phyloP scores from a whole-genome alignment of 2,797 vertebrate species.

The Catharus ustulatus region DNA sequence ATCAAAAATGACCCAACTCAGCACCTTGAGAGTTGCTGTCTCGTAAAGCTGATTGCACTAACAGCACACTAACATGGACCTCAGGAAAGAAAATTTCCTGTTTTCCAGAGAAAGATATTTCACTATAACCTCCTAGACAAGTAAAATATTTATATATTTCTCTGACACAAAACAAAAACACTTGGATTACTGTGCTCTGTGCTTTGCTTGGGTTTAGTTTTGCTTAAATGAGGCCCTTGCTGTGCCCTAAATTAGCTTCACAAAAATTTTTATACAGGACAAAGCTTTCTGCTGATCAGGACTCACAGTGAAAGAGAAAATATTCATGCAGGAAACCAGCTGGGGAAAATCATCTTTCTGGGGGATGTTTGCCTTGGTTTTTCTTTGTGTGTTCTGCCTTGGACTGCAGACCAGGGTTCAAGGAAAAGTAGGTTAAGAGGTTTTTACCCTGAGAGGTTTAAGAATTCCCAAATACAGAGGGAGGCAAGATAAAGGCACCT shows the following conservation, averaged over 20 bases:
- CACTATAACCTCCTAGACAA: background rate
- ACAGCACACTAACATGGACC: background rate
- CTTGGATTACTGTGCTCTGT: background rate
- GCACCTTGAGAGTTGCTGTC: background rate
- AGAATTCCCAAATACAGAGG: background rate
- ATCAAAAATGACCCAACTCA: background rate
- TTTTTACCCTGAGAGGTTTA: background rate
- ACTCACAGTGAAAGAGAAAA: background rate
- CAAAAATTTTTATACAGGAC: background rate
- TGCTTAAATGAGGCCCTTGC: background rate
- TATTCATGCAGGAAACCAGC: background rate
- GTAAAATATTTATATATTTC: background rate
- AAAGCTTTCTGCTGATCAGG: conserved; percentile 6
- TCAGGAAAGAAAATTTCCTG: background rate
- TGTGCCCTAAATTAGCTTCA: background rate
- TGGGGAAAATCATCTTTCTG: background rate
- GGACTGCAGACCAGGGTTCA: background rate
- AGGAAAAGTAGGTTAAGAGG: background rate
- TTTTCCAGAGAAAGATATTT: background rate
- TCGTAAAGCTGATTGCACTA: background rate
- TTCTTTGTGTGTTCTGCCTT: background rate
- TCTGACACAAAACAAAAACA: background rate
- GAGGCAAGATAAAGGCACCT: background rate
- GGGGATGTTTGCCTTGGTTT: conserved; percentile 27
- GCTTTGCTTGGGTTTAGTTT: background rate